Evolutionary conservation across 1,140 invertebrate genomes (phyloP), one percentile per base, ranked within the genome.

Genomic region (Maniola jurtina): DNA sequence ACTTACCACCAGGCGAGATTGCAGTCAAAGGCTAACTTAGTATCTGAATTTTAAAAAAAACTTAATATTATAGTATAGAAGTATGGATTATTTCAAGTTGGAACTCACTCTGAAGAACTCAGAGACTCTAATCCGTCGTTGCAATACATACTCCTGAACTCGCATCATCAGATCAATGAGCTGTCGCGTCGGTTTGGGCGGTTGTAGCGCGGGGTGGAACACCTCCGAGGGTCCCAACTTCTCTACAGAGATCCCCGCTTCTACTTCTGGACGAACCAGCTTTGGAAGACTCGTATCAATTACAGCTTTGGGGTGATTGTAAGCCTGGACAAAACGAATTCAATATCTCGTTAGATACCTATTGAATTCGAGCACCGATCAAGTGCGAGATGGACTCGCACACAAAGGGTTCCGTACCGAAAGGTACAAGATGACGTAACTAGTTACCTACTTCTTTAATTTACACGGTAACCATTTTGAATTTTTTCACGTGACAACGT

Each of bases 221-320:
- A 92, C 88, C 2, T 86, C 91, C 67, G 92, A 87, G 47, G 88
- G 87, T 0, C 92, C 92, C 68, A 94, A 92, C 5, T 92, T 79
- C 52, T 84, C 83, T 11, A 91, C 81, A 0, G 92, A 88, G 14
- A 78, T 68, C 4, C 92, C 83, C 62, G 89, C 92, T 10, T 92
- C 93, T 7, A 94, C 88, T 86, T 95, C 94, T 3, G 94, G 92
- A 14, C 94, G 81, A 2, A 92, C 91, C 35, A 94, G 74, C 78
- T 95, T 94, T 0, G 94, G 94, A 6, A 95, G 81, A 59, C 94
- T 93, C 25, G 93, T 92, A 52, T 93, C 92, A 6, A 95, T 93
- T 33, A 95, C 80, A 2, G 93, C 91, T n/a, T 68, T 71, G 0
- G 88, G 88, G 64, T 91, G 80, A 14, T 77, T 71, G 71, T 86